phyloP scores from a whole-genome alignment of 2,888 invertebrate genomes.

The Trichopoda pennipes region DNA sequence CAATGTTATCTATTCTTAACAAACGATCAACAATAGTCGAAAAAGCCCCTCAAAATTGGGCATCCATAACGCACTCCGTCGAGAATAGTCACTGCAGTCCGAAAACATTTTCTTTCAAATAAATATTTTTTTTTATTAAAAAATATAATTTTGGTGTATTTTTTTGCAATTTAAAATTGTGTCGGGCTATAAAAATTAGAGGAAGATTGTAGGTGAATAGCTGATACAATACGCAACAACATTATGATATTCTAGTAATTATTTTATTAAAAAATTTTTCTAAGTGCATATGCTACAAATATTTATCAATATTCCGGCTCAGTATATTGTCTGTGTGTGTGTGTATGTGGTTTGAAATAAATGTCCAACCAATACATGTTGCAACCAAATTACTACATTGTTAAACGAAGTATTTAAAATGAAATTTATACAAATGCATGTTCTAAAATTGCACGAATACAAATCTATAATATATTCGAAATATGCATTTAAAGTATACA shows the following conservation, averaged over 20 bases:
- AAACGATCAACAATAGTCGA: too few relatives aligned
- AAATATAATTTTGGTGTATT: too few relatives aligned
- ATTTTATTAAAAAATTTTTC: constrained; percentile 1
- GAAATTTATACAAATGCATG: constrained; percentile 59
- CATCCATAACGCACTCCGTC: too few relatives aligned
- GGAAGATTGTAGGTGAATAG: too few relatives aligned
- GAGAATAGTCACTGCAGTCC: too few relatives aligned
- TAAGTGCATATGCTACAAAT: constrained; percentile 11
- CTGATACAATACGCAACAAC: neutral
- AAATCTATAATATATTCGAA: neutral
- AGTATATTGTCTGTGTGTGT: neutral
- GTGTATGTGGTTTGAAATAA: constrained; percentile 44
- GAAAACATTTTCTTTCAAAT: too few relatives aligned
- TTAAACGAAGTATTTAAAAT: constrained; percentile 63
- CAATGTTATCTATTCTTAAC: too few relatives aligned
- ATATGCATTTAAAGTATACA: constrained; percentile 1
- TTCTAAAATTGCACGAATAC: constrained; percentile 7
- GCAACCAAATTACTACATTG: constrained; percentile 32
- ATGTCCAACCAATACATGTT: constrained; percentile 57
- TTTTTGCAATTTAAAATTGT: too few relatives aligned
- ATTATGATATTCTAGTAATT: neutral
- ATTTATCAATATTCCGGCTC: too few relatives aligned
- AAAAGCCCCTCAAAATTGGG: too few relatives aligned
- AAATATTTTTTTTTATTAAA: too few relatives aligned
- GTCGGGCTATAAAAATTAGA: too few relatives aligned